Conservation (phyloP, 2,797 vertebrate genomes). For the Schizothorax lantsangensis region DNA sequence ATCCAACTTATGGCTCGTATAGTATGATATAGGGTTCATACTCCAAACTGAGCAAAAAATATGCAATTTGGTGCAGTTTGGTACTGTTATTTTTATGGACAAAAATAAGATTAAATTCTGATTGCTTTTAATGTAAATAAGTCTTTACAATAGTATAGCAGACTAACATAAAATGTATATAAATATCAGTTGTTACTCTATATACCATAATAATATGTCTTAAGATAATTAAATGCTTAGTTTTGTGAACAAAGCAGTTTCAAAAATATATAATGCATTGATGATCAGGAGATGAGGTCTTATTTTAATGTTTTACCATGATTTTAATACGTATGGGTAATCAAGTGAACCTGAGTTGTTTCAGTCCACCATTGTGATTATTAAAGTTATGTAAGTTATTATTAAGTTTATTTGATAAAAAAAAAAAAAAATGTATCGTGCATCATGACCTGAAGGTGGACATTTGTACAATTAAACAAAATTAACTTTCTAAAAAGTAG, state of each 20-base stretch:
- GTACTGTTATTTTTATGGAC: not conserved
- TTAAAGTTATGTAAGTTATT: no score
- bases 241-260: not conserved
- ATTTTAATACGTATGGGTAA: not conserved
- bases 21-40: no score
- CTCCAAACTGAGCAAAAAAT: no score
- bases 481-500: not conserved
- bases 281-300: not conserved
- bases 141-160: no score
- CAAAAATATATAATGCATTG: not conserved
- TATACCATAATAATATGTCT: not conserved
- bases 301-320: not conserved
- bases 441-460: no score
- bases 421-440: no score
- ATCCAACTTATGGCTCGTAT: no score
- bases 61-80: no score
- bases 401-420: no score
- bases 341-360: not conserved
- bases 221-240: not conserved
- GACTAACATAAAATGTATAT: not conserved
- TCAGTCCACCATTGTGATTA: not conserved
- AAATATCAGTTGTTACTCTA: not conserved
- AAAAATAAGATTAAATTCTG: not conserved
- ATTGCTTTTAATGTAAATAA: not conserved
- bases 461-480: no score